Evolutionary conservation across 2,113 vertebrate genomes (phyloP), one percentile per base, ranked within the genome.

Genomic region (Pholis gunnellus): DNA sequence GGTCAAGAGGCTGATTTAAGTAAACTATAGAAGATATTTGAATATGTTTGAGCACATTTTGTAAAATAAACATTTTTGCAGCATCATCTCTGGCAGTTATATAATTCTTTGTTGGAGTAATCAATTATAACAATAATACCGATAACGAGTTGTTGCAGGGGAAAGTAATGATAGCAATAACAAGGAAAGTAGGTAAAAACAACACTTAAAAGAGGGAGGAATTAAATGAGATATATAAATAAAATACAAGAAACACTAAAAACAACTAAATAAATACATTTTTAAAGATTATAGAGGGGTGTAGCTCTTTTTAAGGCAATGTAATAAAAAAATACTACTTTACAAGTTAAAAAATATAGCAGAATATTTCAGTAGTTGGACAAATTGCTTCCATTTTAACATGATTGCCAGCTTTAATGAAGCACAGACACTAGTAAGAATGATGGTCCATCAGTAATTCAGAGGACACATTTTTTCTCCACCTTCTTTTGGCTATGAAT

Each of bases 401-500:
- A 78, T 46, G 38, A 69, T 38, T 71, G 54, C 17, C 54, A 66
- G 66, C 14, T 81, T 81, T 79, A 87, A 76, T 87, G 85, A 84
- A 72, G 72, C 77, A 69, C 17, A 81, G 48, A 91, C 70, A 84
- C 34, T 48, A 80, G 31, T 73, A 78, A 79, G 63, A 69, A 82
- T 48, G 59, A 83, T 84, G 82, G 72, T 90, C 76, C 63, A 80
- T 88, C 78, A 72, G 78, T 72, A 46, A 87, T 90, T 89, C 74
- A 89, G 84, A 89, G 61, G 76, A 82, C 65, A 80, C 80, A 78
- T 86, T 87, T 89, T 78, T 85, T 81, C 83, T 54, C 79, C 27
- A 69, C 82, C 80, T 86, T 88, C 66, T 81, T 89, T 82, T 92
- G 89, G 87, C 87, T 83, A 83, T 88, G 77, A 87, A 92, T 92